phyloP scores from a whole-genome alignment of 2,888 invertebrate species.

The Eudemis profundana region DNA sequence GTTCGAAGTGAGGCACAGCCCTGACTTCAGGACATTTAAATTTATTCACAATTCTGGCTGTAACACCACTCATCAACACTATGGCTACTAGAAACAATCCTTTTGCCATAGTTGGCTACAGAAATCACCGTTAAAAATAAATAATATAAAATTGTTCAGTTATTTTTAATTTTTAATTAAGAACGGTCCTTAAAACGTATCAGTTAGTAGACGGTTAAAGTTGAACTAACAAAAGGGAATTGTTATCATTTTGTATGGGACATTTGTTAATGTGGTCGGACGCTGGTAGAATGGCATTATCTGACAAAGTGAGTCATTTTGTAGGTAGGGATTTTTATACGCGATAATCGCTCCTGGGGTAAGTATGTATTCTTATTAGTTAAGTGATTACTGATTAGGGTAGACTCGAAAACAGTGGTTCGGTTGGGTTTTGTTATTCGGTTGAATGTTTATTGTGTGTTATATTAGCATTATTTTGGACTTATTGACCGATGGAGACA shows the following conservation, averaged over 20 bases:
- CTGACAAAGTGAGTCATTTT: conserved; percentile 64
- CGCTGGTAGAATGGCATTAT: conserved; percentile 78
- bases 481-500: too few relatives aligned
- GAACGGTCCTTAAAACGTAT: conserved; percentile 57
- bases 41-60: conserved; percentile 83
- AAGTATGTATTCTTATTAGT: neutral
- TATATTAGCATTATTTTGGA: too few relatives aligned
- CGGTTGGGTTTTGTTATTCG: neutral
- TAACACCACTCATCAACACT: conserved; percentile 52
- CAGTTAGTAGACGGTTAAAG: conserved; percentile 63
- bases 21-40: conserved; percentile 91
- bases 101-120: conserved; percentile 52
- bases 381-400: neutral
- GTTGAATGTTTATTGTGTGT: neutral
- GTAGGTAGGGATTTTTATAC: conserved; percentile 38
- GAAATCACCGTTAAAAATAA: neutral
- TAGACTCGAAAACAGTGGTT: neutral
- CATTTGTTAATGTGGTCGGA: conserved; percentile 72
- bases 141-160: neutral
- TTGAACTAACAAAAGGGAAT: conserved; percentile 78
- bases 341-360: conserved; percentile 11
- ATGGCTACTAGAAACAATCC: conserved; percentile 53
- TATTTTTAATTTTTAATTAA: conserved; percentile 1
- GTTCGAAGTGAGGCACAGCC: conserved; percentile 91
- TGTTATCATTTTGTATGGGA: conserved; percentile 81